Evolutionary conservation across 2,113 vertebrate genomes (phyloP), one percentile per base, ranked within the genome.

Genomic region (Oryzias celebensis): DNA sequence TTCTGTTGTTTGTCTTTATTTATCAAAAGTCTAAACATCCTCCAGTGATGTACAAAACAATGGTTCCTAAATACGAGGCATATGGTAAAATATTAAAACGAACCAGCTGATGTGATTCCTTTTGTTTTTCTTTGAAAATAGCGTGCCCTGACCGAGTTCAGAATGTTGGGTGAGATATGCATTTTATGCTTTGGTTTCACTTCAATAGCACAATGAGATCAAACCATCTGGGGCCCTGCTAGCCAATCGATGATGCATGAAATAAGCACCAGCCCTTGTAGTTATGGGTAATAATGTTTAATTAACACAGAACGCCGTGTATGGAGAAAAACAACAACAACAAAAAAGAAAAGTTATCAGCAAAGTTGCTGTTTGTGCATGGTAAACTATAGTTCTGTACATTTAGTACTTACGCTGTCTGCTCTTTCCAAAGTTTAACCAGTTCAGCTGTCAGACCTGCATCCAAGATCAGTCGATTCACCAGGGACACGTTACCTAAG

Each of bases 381-480:
- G 1, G 24, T 36, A 18, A 7, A 57, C 13, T 23, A 12, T 41
- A 41, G 59, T 12, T 44, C 45, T 6, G 44, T 44, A 8, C 13
- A 4, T 61, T 66, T 74, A 47, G 64, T 31, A 88, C 97, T 95
- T 86, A 99, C 97, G 94, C 81, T 36, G 87, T 87, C 74, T 95
- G 86, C 61, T 95, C 93, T 66, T 89, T 96, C 97, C 97, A 99
- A 44, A 95, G 86, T 74, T 93, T 90, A 44, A 89, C 94, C 75
- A 99, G 94, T 36, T 98, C 95, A 80, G 89, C 87, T 52, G 97
- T 98, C 84, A 99, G 91, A 62, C 94, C 95, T 24, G 97, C 97
- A 83, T 99, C 97, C 78, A 99, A 81, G 65, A 99, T 91, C 75
- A 96, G 81, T 81, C 96, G 92, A 61, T 94, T 92, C 77, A 98